Evolutionary conservation across 1,140 invertebrate species (phyloP).

Genomic region (Microplitis mediator): DNA sequence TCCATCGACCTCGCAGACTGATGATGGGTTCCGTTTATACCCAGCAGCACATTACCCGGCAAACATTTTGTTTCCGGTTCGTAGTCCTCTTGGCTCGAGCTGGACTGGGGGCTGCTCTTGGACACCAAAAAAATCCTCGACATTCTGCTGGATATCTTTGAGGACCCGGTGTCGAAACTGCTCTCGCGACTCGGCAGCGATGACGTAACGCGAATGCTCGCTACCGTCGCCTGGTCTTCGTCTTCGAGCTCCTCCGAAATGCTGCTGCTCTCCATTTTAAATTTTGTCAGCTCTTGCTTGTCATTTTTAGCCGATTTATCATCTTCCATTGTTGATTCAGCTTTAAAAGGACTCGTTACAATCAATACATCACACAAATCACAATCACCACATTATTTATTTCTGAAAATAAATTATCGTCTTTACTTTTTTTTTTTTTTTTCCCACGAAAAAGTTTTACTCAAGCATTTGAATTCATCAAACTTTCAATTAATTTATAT

Average conservation of each 20-base stretch:
- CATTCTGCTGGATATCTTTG: conserved; percentile 8
- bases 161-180: background rate
- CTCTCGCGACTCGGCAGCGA: background rate
- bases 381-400: too few relatives aligned
- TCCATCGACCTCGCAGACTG: conserved; percentile 75
- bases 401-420: too few relatives aligned
- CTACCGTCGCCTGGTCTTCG: background rate
- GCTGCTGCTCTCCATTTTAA: background rate
- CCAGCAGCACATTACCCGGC: conserved; percentile 62
- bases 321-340: background rate
- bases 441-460: too few relatives aligned
- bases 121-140: conserved; percentile 63
- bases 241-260: background rate
- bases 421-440: too few relatives aligned
- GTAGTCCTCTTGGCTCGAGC: conserved; percentile 74
- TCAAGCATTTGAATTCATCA: too few relatives aligned
- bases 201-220: conserved; percentile 12
- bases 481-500: too few relatives aligned
- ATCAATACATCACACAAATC: background rate
- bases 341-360: background rate
- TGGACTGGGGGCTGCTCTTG: conserved; percentile 70
- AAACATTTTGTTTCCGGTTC: conserved; percentile 61
- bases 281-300: background rate
- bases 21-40: conserved; percentile 61
- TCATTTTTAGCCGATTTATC: background rate